These are phyloP conservation scores for Brenthis hecate DNA, from an alignment of 2,888 invertebrate species.

Conservation along the genomic window DNA sequence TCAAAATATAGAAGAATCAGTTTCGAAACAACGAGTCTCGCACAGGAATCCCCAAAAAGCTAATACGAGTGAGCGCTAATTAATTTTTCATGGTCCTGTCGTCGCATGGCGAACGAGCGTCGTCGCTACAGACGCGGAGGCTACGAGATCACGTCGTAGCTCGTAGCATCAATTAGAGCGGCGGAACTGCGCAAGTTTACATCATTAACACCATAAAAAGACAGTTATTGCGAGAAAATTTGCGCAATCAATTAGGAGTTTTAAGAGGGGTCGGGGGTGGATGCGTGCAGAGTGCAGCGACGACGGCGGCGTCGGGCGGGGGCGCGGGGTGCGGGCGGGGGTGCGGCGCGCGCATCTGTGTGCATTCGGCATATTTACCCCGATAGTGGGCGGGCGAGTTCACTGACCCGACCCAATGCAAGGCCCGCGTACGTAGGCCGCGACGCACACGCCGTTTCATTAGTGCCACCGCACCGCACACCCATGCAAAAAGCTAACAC, in stretches of 20 bases:
- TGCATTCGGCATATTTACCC: constrained; percentile 83
- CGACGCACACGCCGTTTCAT: constrained; percentile 75
- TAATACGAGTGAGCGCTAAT: constrained; percentile 59
- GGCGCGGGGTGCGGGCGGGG: constrained; percentile 51
- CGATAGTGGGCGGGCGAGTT: constrained; percentile 80
- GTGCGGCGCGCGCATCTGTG: constrained; percentile 80
- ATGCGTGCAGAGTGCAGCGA: constrained; percentile 74
- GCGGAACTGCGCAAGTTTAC: constrained; percentile 76
- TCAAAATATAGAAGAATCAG: constrained; percentile 22
- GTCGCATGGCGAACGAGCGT: constrained; percentile 58
- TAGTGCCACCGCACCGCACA: constrained; percentile 70
- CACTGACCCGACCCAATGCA: constrained; percentile 81
- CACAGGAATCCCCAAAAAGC: constrained; percentile 51
- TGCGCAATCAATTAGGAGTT: constrained; percentile 82
- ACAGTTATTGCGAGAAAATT: constrained; percentile 82
- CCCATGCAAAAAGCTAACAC: constrained; percentile 74
- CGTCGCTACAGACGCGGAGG: constrained; percentile 43
- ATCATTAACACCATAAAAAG: constrained; percentile 81
- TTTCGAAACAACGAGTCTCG: constrained; percentile 30
- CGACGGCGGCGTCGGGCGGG: constrained; percentile 56
- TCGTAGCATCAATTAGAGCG: constrained; percentile 72
- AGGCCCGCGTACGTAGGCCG: constrained; percentile 77
- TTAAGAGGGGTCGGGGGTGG: constrained; percentile 68
- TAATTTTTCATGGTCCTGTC: constrained; percentile 64
- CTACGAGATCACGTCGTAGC: constrained; percentile 49